Base-by-base conservation (phyloP, 2,797 vertebrate species). In the Pseudochaenichthys georgianus region DNA sequence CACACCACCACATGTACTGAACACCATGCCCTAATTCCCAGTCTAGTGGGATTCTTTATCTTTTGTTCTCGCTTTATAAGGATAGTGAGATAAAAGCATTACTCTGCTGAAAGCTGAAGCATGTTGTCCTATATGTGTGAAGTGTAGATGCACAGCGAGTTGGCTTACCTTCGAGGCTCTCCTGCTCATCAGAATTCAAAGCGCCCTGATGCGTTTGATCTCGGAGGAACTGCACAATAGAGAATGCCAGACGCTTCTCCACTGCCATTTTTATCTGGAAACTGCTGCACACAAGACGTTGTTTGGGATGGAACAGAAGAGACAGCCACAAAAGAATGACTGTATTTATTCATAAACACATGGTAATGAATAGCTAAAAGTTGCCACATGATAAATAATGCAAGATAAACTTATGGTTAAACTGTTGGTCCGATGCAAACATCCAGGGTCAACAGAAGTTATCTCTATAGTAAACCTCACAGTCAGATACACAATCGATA, bases 211-310 rank as follows among this genome's bases (percentile, higher is more conserved):
- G 96, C 83, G 96, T 98, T 93, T 99, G 98, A 85, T 99, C 98
- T 90, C 97, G 94, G 84, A 99, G 95, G 93, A 99, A 99, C 94
- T 97, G 97, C 88, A 99, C 96, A 78, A 99, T 96, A 64, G 98
- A 97, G 94, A 97, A 99, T 58, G 97, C 98, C 74, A 99, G 88
- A 66, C 94, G 97, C 89, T 97, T 99, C 90, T 98, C 94, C 73
- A 97, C 97, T 47, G 98, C 97, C 98, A 99, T 99, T 86, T 94
- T 91, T 55, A 85, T 70, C 86, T 72, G 17, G 75, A 82, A 83
- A 78, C 87, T 90, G 76, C 17, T 12, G 64, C 47, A 42, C 34
- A 81, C 64, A 72, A 52, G 48, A 64, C 74, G 50, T 50, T 9
- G 73, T 73, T 68, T 48, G 55, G 58, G 60, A 51, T 21, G 21